These are phyloP conservation scores for Aspidiotus destructor DNA, from an alignment of 2,888 invertebrate species.

Conservation along the genomic window DNA sequence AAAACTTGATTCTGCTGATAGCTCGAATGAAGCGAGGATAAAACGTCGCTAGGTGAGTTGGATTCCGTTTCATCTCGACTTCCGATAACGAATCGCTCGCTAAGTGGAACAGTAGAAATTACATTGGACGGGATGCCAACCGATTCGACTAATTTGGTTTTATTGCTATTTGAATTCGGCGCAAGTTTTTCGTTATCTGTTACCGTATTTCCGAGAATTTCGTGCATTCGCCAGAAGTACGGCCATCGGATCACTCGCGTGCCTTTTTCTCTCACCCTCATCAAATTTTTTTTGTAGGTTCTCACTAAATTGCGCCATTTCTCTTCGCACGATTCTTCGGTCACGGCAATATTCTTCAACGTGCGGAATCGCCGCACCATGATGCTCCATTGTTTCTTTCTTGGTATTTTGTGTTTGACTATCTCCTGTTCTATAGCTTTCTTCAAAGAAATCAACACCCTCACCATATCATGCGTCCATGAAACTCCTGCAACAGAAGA, in stretches of 20 bases:
- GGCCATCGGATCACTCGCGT: constrained; percentile 11
- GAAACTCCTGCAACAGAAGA: background rate
- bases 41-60: constrained; percentile 8
- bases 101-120: background rate
- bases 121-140: background rate
- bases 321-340: constrained; percentile 35
- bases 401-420: constrained; percentile 7
- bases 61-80: background rate
- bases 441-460: constrained; percentile 31
- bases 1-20: constrained; percentile 14
- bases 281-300: constrained; percentile 29
- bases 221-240: constrained; percentile 26
- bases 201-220: constrained; percentile 7
- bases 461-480: constrained; percentile 35
- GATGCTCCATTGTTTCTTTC: constrained; percentile 29
- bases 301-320: constrained; percentile 35
- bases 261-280: constrained; percentile 5
- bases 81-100: background rate
- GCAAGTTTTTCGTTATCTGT: background rate
- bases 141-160: background rate
- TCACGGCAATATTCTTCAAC: constrained; percentile 27
- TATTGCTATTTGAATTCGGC: background rate
- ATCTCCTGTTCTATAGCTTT: constrained; percentile 19
- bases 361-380: constrained; percentile 33
- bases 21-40: too few species aligned